Evolutionary conservation across 1,140 invertebrate genomes (phyloP).

Genomic region (Spodoptera frugiperda): DNA sequence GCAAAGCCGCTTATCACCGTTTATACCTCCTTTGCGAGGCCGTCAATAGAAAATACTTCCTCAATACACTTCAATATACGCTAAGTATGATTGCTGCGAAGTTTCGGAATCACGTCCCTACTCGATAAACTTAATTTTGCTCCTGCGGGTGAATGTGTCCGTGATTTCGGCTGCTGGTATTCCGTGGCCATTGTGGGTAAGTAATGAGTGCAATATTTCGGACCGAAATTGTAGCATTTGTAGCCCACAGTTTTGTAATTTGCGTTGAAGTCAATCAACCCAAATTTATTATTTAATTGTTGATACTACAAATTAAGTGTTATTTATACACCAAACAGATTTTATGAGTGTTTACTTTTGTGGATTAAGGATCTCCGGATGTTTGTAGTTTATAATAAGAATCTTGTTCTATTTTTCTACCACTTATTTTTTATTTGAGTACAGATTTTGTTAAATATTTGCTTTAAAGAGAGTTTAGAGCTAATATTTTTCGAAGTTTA

Average conservation of each 20-base stretch:
- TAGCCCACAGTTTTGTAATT: constrained; percentile 20
- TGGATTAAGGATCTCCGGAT: too few relatives aligned
- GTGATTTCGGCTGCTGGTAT: constrained; percentile 70
- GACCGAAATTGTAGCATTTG: constrained; percentile 26
- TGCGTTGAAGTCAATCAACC: constrained; percentile 11
- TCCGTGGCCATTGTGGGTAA: constrained; percentile 45
- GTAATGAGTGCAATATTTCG: constrained; percentile 47
- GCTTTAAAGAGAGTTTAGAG: too few relatives aligned
- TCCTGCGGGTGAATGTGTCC: constrained; percentile 56
- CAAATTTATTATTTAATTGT: constrained; percentile 4
- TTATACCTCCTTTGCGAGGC: constrained; percentile 21
- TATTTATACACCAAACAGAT: neutral
- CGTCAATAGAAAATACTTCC: constrained; percentile 18
- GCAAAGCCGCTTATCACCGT: constrained; percentile 51
- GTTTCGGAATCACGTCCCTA: constrained; percentile 18
- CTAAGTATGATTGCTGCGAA: constrained; percentile 23
- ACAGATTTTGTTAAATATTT: too few relatives aligned
- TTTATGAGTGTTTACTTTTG: neutral
- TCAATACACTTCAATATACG: constrained; percentile 26
- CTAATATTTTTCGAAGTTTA: too few relatives aligned
- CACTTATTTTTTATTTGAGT: too few relatives aligned
- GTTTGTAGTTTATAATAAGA: too few relatives aligned
- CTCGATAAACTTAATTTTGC: constrained; percentile 38
- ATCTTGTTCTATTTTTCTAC: too few relatives aligned
- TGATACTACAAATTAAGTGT: neutral